Base-by-base conservation (phyloP, 2,888 invertebrate species). In the Oscheius onirici region DNA sequence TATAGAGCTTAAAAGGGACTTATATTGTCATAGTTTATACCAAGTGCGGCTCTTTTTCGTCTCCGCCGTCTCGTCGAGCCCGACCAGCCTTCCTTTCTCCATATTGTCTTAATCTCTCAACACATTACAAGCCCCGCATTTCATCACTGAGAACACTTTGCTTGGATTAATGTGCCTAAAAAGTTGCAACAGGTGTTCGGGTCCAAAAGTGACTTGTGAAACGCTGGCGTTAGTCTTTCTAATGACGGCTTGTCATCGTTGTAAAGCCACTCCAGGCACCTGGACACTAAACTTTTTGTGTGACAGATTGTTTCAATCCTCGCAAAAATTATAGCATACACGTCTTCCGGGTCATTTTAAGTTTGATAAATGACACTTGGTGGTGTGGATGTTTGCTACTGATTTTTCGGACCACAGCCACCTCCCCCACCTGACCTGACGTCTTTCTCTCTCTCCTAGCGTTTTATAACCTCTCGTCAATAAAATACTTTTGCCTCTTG, bases 161-260 rank as follows among this genome's bases (percentile, higher is more conserved):
- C 8, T 46, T 46, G 46, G 46, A 46, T 46, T 46, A 46, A 46
- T 46, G 46, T 13, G 8, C 20, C 13, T 10, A 40, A 58, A 58
- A 58, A 58, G 41, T 58, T 3, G 58, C 58, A 58, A 58, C 58
- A 58, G 58, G 58, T 58, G 58, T 58, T 40, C 13, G 58, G 3
- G 26, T 11, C 22, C 20, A 43, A 58, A 58, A 58, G 58, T 58
- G 58, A 58, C 58, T 58, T 58, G 58, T 58, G 58, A 58, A 40
- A 58, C 40, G 57, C 28, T 44, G 46, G 63, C 63, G 63, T 63
- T 63, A 46, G 63, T 63, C 63, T 63, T 63, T 63, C 63, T 49
- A 63, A 63, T 63, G 46, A 63, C 63, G 49, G 63, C 49, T 20
- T 49, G 63, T 63, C 63, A 63, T 49, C 49, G 63, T 46, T 63